Conservation (phyloP, 1,140 invertebrate species). For the Anoplophora glabripennis region DNA sequence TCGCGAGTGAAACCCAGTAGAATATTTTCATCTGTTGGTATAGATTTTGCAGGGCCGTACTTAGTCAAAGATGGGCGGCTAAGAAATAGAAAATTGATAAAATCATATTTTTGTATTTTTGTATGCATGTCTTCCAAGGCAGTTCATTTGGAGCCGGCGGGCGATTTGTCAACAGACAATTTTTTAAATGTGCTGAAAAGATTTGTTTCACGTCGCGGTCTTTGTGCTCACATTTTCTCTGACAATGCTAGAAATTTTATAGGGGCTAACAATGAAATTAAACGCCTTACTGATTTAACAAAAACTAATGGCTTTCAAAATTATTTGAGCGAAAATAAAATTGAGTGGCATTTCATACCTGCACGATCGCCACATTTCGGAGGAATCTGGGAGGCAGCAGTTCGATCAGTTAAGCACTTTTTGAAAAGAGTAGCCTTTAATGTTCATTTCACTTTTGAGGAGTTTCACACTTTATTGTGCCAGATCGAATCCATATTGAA, state of each 20-base stretch:
- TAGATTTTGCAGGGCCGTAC: slow-evolving; percentile 33
- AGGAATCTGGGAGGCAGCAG: slow-evolving; percentile 43
- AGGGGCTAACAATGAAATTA: slow-evolving; percentile 3
- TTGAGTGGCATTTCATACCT: slow-evolving; percentile 47
- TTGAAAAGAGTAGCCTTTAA: slow-evolving; percentile 14
- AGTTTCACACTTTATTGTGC: slow-evolving; percentile 8
- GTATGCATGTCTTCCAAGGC: slow-evolving; percentile 40
- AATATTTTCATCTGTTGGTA: too few species aligned
- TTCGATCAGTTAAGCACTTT: slow-evolving; percentile 26
- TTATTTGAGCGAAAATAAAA: slow-evolving; percentile 11
- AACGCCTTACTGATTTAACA: not conserved
- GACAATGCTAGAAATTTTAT: slow-evolving; percentile 40
- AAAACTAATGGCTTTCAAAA: not conserved
- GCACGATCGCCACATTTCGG: slow-evolving; percentile 44
- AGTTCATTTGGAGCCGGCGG: slow-evolving; percentile 36
- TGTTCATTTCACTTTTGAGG: not conserved
- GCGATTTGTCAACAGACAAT: slow-evolving; percentile 23
- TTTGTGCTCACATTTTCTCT: slow-evolving; percentile 22
- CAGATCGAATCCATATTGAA: not conserved
- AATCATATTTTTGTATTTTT: slow-evolving; percentile 46
- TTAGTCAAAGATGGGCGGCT: slow-evolving; percentile 7
- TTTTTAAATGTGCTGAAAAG: slow-evolving; percentile 39
- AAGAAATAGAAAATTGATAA: slow-evolving; percentile 20
- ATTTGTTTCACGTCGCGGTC: slow-evolving; percentile 35
- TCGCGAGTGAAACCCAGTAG: slow-evolving; percentile 27